phyloP scores from a whole-genome alignment of 2,113 vertebrate genomes.

The Trachemys scripta region DNA sequence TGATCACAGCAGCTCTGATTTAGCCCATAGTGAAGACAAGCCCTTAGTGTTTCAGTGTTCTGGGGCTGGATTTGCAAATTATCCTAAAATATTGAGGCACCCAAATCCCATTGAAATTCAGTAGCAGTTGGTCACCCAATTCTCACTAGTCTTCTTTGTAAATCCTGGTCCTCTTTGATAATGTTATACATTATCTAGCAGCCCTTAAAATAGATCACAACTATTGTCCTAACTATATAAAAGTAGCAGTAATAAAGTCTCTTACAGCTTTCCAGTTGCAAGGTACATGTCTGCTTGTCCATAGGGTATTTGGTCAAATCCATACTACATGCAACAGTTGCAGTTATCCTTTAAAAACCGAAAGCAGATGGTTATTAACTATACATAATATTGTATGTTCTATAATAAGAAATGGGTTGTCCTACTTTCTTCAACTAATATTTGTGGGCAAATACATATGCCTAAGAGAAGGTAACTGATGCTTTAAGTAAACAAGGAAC shows the following conservation, averaged over 20 bases:
- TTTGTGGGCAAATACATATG: not conserved
- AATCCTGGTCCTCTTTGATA: not conserved
- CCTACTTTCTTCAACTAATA: not conserved
- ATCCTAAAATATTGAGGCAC: not conserved
- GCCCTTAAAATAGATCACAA: not conserved
- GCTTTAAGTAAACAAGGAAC: not conserved
- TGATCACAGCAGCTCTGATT: too few relatives aligned
- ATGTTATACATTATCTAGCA: not conserved
- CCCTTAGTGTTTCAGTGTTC: not conserved
- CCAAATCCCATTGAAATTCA: not conserved
- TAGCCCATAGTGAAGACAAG: not conserved
- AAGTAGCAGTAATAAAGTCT: not conserved
- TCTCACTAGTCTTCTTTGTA: not conserved
- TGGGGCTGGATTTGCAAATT: not conserved
- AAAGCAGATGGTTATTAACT: not conserved
- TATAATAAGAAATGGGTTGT: not conserved
- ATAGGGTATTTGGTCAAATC: conserved; percentile 94
- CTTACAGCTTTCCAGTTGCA: conserved; percentile 96
- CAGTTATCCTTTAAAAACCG: conserved; percentile 84
- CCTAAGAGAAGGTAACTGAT: rapidly evolving
- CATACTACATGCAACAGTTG: conserved; percentile 93
- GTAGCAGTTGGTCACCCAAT: not conserved
- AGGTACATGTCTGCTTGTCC: conserved; percentile 92
- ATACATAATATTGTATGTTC: not conserved
- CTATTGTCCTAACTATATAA: not conserved